A percentile compares a stretch with the other conserved stretches of the same genome.
Conservation (phyloP, 2,797 vertebrate genomes). For the Dendrocincla fuliginosa region DNA sequence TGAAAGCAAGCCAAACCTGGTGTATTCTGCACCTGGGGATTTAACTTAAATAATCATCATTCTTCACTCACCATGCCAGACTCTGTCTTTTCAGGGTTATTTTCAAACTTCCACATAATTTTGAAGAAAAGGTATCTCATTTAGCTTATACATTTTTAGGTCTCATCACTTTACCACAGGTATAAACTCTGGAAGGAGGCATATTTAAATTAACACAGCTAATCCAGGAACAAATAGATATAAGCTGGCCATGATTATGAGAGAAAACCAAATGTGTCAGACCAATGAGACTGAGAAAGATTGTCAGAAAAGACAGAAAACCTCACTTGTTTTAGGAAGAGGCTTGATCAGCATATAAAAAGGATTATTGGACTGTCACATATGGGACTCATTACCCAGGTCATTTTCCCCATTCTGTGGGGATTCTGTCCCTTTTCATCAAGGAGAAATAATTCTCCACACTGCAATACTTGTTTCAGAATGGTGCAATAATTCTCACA, state of each 20-base stretch:
- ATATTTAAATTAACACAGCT: not conserved
- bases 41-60: not conserved
- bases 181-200: not conserved
- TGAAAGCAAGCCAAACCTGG: not conserved
- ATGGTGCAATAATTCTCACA: not conserved
- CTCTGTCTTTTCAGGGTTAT: not conserved
- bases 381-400: conserved; percentile 14
- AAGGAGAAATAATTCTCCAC: not conserved
- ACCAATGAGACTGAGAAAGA: not conserved
- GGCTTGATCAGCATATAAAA: conserved; percentile 33
- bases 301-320: not conserved
- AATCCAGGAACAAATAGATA: not conserved
- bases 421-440: not conserved
- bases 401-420: not conserved
- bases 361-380: not conserved
- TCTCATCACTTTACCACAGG: not conserved
- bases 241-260: not conserved
- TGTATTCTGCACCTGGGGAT: not conserved
- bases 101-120: not conserved
- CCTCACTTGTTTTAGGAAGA: not conserved
- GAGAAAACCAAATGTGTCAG: not conserved
- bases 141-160: not conserved
- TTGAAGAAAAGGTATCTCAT: not conserved
- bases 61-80: not conserved
- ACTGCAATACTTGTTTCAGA: not conserved